These are phyloP conservation scores for Montipora capricornis DNA, from an alignment of 64 coral and sea anemone genomes.

Conservation along the genomic window DNA sequence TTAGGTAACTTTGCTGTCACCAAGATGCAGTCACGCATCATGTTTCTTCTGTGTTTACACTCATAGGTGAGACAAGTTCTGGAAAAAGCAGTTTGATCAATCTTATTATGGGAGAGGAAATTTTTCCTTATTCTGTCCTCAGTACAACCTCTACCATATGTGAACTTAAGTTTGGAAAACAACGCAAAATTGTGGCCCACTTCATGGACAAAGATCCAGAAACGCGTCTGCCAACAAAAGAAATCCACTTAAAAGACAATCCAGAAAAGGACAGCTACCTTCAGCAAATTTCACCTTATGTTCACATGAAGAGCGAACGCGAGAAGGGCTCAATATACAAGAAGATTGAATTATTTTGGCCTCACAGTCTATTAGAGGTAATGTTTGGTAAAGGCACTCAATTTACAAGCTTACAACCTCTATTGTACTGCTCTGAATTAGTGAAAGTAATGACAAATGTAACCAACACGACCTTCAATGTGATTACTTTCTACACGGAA, in stretches of 20 bases:
- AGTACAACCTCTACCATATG: conserved; percentile 47
- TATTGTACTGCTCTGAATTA: no score
- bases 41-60: no score
- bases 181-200: not conserved
- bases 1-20: no score
- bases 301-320: conserved; percentile 25
- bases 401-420: no score
- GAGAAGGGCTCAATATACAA: conserved; percentile 28
- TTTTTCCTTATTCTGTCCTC: conserved; percentile 1
- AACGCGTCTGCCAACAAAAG: conserved; percentile 14
- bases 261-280: not conserved
- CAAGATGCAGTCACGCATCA: no score
- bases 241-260: not conserved
- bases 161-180: conserved; percentile 31
- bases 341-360: conserved; percentile 62
- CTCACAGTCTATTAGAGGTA: conserved; percentile 20
- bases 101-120: conserved; percentile 48
- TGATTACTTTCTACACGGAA: no score
- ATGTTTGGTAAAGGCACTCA: not conserved
- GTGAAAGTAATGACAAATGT: no score
- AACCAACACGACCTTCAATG: no score
- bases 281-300: conserved; percentile 40
- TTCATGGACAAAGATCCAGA: conserved; percentile 48
- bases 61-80: conserved; percentile 35
- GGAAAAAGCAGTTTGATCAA: conserved; percentile 54